phyloP scores from a whole-genome alignment of 2,113 vertebrate genomes.

The Hirundichthys speculiger region DNA sequence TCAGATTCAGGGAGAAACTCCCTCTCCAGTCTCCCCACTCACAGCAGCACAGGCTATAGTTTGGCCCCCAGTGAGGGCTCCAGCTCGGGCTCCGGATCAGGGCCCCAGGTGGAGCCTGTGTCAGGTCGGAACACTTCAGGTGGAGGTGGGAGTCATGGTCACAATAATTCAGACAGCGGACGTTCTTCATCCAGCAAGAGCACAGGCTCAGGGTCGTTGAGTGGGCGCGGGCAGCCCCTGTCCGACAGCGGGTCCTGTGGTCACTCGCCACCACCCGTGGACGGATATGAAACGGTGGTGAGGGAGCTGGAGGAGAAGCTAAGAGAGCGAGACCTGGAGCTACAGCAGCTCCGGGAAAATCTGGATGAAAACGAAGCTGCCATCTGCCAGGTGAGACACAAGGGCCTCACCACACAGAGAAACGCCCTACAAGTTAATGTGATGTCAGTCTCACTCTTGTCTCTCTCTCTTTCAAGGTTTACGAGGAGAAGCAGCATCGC shows the following conservation, averaged over 20 bases:
- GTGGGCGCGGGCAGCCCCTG: conserved; percentile 85
- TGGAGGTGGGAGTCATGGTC: conserved; percentile 75
- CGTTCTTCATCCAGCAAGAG: conserved; percentile 98
- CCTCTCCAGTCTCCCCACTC: conserved; percentile 96
- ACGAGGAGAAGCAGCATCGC: conserved; percentile 91
- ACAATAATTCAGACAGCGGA: conserved; percentile 95
- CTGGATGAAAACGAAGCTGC: conserved; percentile 94
- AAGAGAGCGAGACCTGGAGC: conserved; percentile 90
- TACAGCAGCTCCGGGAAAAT: conserved; percentile 91
- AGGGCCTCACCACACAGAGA: neutral
- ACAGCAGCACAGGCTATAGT: conserved; percentile 90
- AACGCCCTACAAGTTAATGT: neutral
- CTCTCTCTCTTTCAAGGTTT: conserved; percentile 79
- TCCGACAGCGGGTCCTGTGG: conserved; percentile 92
- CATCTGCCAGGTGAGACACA: conserved; percentile 87
- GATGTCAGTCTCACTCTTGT: neutral
- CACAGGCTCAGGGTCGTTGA: conserved; percentile 91
- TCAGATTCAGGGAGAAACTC: conserved; percentile 98
- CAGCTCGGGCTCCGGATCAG: conserved; percentile 63
- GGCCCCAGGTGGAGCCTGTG: conserved; percentile 68
- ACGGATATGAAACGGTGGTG: conserved; percentile 89
- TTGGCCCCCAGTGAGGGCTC: conserved; percentile 85
- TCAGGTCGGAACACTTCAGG: conserved; percentile 57
- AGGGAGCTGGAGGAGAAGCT: conserved; percentile 95
- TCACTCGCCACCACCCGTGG: conserved; percentile 83